phyloP scores from a whole-genome alignment of 2,113 vertebrate species.

The Promerops cafer region DNA sequence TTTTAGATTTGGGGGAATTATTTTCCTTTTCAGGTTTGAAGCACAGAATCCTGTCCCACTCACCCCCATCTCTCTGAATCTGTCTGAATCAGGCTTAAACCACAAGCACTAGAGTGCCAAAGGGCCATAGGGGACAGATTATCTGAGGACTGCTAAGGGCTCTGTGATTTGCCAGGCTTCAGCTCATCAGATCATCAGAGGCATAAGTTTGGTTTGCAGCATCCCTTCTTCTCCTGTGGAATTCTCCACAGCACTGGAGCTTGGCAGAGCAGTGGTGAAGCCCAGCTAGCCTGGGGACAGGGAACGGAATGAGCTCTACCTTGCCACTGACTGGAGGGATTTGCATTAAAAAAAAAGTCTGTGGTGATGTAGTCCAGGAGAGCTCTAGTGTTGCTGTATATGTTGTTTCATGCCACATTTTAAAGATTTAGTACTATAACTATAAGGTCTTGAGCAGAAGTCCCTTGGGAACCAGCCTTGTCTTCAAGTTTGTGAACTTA shows the following conservation, averaged over 20 bases:
- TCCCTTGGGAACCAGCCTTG: neutral
- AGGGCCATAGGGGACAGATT: neutral
- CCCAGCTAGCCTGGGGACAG: neutral
- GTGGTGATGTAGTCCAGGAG: neutral
- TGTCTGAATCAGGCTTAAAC: neutral
- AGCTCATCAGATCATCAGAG: neutral
- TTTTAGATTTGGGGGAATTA: neutral
- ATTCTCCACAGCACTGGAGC: neutral
- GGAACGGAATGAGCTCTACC: neutral
- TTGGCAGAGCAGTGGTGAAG: neutral
- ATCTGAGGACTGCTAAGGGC: neutral
- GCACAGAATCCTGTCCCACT: neutral
- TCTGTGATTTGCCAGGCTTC: neutral
- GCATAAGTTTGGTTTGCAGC: neutral
- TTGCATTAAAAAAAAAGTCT: neutral
- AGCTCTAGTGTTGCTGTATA: neutral
- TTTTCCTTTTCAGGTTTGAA: neutral
- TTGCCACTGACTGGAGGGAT: neutral
- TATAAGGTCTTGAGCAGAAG: neutral
- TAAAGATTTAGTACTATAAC: neutral
- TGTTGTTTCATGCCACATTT: neutral
- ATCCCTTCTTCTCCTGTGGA: neutral
- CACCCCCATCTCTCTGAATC: rapidly evolving
- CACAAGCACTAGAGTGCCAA: neutral
- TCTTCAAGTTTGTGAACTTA: neutral